These are phyloP conservation scores for Patagioenas fasciata DNA, from an alignment of 2,113 vertebrate genomes.

Conservation along the genomic window DNA sequence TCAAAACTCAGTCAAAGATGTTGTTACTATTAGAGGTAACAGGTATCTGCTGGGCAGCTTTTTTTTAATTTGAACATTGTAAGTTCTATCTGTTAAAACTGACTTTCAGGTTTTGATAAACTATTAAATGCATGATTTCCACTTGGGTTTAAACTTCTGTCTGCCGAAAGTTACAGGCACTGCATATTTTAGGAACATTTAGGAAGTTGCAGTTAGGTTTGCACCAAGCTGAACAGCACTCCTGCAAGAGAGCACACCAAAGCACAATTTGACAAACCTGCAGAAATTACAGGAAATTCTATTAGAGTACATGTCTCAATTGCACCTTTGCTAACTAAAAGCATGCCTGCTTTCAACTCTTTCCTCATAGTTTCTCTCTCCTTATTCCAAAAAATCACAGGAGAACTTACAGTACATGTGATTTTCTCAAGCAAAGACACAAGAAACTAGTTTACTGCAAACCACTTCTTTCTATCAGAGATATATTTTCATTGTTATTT, in stretches of 20 bases:
- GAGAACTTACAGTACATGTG: background rate
- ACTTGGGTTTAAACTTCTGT: background rate
- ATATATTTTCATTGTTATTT: background rate
- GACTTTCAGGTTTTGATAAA: background rate
- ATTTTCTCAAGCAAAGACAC: background rate
- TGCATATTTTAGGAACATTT: background rate
- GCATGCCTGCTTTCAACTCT: background rate
- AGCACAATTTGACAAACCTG: background rate
- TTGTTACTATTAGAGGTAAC: background rate
- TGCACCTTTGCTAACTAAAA: background rate
- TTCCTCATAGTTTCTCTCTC: background rate
- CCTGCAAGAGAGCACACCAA: background rate
- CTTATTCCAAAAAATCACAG: background rate
- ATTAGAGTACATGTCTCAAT: background rate
- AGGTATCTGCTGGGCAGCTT: background rate
- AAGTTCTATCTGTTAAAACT: background rate
- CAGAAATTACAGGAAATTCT: background rate
- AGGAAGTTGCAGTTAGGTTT: background rate
- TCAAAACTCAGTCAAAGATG: background rate
- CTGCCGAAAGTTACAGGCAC: background rate
- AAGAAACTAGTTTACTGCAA: background rate
- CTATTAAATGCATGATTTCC: background rate
- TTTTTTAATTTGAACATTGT: background rate
- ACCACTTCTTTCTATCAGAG: background rate
- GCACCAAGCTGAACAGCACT: background rate